Conservation (phyloP, 2,113 vertebrate genomes). For the Oriolus oriolus region DNA sequence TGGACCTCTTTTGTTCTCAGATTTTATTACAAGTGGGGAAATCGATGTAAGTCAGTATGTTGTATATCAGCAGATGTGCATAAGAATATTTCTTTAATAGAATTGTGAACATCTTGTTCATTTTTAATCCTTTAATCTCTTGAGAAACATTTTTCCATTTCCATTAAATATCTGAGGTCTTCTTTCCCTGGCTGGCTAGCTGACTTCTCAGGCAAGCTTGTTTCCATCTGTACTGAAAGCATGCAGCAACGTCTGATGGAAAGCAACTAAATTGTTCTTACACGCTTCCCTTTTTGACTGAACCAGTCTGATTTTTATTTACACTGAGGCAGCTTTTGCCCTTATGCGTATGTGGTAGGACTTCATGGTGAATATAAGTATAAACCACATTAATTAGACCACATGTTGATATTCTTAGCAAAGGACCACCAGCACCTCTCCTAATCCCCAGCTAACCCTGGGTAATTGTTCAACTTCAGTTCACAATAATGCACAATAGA, state of each 20-base stretch:
- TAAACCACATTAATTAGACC: not conserved
- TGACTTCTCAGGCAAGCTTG: not conserved
- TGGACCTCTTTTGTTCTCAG: not conserved
- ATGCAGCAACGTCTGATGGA: not conserved
- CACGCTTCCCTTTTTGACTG: not conserved
- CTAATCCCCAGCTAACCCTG: not conserved
- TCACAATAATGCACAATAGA: not conserved
- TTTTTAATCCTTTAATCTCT: not conserved
- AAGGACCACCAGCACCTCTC: not conserved
- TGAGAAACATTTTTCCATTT: not conserved
- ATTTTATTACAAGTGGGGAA: not conserved
- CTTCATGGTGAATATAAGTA: not conserved
- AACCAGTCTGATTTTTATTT: not conserved
- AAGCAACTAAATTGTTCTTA: not conserved
- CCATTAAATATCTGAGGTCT: not conserved
- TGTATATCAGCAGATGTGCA: not conserved
- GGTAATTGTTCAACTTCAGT: not conserved
- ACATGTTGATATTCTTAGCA: not conserved
- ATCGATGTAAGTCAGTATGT: not conserved
- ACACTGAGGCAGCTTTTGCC: not conserved
- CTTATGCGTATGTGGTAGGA: not conserved
- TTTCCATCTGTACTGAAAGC: not conserved
- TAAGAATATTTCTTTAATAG: not conserved
- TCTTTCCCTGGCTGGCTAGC: not conserved
- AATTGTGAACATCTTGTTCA: not conserved